phyloP scores from a whole-genome alignment of 1,140 invertebrate genomes.

The Drosophila jambulina region DNA sequence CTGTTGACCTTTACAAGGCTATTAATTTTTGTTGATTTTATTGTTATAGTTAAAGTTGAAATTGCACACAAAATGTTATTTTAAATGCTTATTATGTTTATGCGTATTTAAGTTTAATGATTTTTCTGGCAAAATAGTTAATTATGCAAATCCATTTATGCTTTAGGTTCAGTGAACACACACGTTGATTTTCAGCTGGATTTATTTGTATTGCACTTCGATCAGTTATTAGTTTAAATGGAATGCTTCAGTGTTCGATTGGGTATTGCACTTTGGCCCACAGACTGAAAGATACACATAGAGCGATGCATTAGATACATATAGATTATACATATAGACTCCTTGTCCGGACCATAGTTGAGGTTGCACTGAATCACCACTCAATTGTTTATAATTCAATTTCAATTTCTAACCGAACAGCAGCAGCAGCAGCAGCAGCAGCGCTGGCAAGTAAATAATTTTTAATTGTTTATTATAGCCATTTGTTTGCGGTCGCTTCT shows the following conservation, averaged over 20 bases:
- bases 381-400: constrained; percentile 43
- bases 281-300: constrained; percentile 35
- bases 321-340: neutral
- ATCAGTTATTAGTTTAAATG: constrained; percentile 25
- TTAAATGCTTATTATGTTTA: constrained; percentile 43
- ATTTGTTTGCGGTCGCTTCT: constrained; percentile 28
- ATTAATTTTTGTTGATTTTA: constrained; percentile 1
- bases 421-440: constrained; percentile 13
- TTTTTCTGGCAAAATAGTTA: constrained; percentile 27
- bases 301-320: constrained; percentile 19
- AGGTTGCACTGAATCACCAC: constrained; percentile 44
- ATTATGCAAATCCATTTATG: constrained; percentile 21
- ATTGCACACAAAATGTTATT: constrained; percentile 46
- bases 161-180: constrained; percentile 42
- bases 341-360: constrained; percentile 19
- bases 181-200: constrained; percentile 20
- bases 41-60: constrained; percentile 21
- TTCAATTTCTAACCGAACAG: constrained; percentile 18
- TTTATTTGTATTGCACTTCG: constrained; percentile 58
- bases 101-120: constrained; percentile 14
- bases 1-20: constrained; percentile 40
- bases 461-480: constrained; percentile 45
- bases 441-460: constrained; percentile 34
- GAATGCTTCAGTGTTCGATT: constrained; percentile 46
- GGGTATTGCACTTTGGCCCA: constrained; percentile 64